These are phyloP conservation scores for Pantala flavescens DNA, from an alignment of 1,140 invertebrate genomes.

Conservation along the genomic window DNA sequence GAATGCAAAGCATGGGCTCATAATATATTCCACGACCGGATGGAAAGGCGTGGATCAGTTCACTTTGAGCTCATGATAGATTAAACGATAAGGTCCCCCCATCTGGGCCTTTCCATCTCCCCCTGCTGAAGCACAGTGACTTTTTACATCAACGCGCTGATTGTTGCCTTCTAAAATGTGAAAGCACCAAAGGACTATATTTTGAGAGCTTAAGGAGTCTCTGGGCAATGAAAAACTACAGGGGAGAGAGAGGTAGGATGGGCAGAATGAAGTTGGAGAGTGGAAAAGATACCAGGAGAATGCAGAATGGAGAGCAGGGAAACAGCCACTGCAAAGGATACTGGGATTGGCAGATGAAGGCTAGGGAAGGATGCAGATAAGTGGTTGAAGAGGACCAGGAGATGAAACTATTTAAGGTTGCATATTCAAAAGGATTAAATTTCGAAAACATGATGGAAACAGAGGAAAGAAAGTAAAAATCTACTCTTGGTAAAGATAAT, in stretches of 20 bases:
- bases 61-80: slow-evolving; percentile 94
- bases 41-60: slow-evolving; percentile 80
- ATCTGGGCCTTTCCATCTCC: not conserved
- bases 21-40: slow-evolving; percentile 80
- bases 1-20: slow-evolving; percentile 94
- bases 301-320: too few relatives aligned
- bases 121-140: not conserved
- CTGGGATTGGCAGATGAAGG: too few relatives aligned
- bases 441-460: not conserved
- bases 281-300: too few relatives aligned
- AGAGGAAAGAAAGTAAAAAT: not conserved
- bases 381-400: not conserved
- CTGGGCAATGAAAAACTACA: too few relatives aligned
- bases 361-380: not conserved
- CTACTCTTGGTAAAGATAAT: too few relatives aligned
- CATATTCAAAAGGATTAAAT: too few relatives aligned
- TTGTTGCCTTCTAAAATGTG: not conserved
- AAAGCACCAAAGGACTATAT: too few relatives aligned
- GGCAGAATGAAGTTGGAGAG: too few relatives aligned
- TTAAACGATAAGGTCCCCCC: slow-evolving; percentile 40
- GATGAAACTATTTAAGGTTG: not conserved
- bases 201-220: too few relatives aligned
- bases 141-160: not conserved
- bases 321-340: too few relatives aligned
- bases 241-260: too few relatives aligned